Evolutionary conservation across 2,888 invertebrate species (phyloP).

Genomic region (Chelonus formosanus): DNA sequence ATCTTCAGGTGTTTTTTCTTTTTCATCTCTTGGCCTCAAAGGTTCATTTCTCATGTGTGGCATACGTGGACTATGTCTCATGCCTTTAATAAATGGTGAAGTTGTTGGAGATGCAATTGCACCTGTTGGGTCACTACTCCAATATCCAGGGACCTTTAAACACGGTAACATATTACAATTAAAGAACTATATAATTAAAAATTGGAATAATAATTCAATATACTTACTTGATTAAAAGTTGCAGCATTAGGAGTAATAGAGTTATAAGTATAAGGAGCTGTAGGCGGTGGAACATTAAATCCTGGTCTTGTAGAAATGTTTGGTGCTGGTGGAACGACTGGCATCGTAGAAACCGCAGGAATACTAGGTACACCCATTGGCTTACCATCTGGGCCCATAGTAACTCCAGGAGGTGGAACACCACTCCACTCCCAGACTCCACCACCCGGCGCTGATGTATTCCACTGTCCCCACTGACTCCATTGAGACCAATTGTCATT

Average conservation of each 20-base stretch:
- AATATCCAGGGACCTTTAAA: slow-evolving; percentile 42
- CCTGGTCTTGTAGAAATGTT: slow-evolving; percentile 54
- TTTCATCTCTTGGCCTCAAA: slow-evolving; percentile 56
- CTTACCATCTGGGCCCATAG: slow-evolving; percentile 59
- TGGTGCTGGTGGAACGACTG: slow-evolving; percentile 57
- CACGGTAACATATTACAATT: too few relatives aligned
- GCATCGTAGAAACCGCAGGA: slow-evolving; percentile 40
- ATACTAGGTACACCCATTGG: slow-evolving; percentile 55
- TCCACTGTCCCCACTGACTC: slow-evolving; percentile 61
- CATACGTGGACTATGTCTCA: slow-evolving; percentile 51
- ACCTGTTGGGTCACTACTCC: slow-evolving; percentile 56
- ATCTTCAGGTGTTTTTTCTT: slow-evolving; percentile 61
- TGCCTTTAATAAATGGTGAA: slow-evolving; percentile 60
- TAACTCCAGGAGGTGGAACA: slow-evolving; percentile 57
- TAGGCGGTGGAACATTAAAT: slow-evolving; percentile 54
- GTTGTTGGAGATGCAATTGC: slow-evolving; percentile 49
- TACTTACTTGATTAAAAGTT: slow-evolving; percentile 15
- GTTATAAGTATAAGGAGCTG: slow-evolving; percentile 56
- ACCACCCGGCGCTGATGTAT: slow-evolving; percentile 51
- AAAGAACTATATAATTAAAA: too few relatives aligned
- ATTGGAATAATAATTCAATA: too few relatives aligned
- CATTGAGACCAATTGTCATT: slow-evolving; percentile 58
- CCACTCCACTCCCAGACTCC: slow-evolving; percentile 62
- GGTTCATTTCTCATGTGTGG: slow-evolving; percentile 52
- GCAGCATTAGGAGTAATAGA: slow-evolving; percentile 53